Evolutionary conservation across 2,797 vertebrate species (phyloP), one percentile per base, ranked within the genome.

Genomic region (Aldrovandia affinis): DNA sequence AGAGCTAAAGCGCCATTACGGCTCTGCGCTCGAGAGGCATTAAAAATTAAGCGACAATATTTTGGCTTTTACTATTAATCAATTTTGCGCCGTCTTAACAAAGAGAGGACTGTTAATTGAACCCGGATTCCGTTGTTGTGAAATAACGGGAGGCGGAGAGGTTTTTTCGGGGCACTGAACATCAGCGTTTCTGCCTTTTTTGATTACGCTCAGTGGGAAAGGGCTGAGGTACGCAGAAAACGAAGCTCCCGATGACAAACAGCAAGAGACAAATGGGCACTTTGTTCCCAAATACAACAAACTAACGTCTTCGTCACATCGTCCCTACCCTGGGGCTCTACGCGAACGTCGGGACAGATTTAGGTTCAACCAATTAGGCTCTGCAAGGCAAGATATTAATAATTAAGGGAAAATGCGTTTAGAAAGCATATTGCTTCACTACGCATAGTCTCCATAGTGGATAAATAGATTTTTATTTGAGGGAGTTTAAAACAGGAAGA

Each of bases 61-160:
- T 28, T 70, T 22, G 33, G 57, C 81, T 77, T 30, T n/a, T 47
- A 68, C 44, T 52, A 79, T 86, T 86, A 30, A 84, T 84, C 55
- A 25, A 68, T 68, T 77, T 75, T 78, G 54, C 33, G 54, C 50
- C 36, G 63, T 28, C 25, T n/a, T 57, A 28, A 39, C 50, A 70
- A 8, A 83, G 8, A 84, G 44, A 61, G 30, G 22, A 25, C 18
- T 77, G 78, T 63, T 33, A 63, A 52, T 20, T 33, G 55, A 78
- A 61, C 63, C 36, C 39, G 33, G 73, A 6, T 75, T 70, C 18
- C 8, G 22, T n/a, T 50, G 39, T 50, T 22, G 77, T 9, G 6
- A 80, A 55, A 20, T 44, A 22, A 50, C 42, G 36, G 39, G 18
- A 52, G 7, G 12, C 12, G 50, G 39, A 20, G 22, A 36, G 39